Base-by-base conservation (phyloP, 2,888 invertebrate species). In the Xanthia icteritia region DNA sequence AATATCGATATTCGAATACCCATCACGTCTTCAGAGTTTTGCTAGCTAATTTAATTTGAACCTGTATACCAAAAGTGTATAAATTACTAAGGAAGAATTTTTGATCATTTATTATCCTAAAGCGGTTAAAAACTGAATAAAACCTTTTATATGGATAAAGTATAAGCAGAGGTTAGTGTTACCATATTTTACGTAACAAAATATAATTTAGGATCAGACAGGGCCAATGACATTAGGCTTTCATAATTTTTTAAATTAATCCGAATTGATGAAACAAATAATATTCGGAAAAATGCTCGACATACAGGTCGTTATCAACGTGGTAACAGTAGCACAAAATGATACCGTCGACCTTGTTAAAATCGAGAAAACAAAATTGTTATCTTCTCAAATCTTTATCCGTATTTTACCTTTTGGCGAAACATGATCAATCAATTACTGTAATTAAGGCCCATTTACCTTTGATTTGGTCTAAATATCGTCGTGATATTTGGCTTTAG, bases 231-330 rank as follows among this genome's bases (percentile, higher is more conserved):
- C 36, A 51, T 8, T 6, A 56, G 27, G 15, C 8, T 5, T 13
- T n/a, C 15, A n/a, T 56, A 39, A 11, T 27, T 39, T 45, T 54
- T 76, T 56, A n/a, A 39, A 63, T 77, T 63, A 75, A 54, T 82
- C 3, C 11, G 11, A 31, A 48, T 51, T 64, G 20, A 64, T n/a
- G 4, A n/a, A 56, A 56, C 20, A n/a, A 63, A 56, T 48, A 11
- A 31, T 75, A 13, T 61, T 45, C 8, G 8, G 15, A 42, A 67
- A 48, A 51, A n/a, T n/a, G 9, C 23, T 77, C 15, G 5, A 23
- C 31, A 2, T 51, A 31, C 6, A 45, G 23, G 23, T 42, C 42
- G 23, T 17, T 15, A 39, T 36, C 31, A 48, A 56, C 36, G 42
- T 8, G 1, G 6, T 31, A 77, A 31, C 31, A 54, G 54, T 36